Evolutionary conservation across 2,113 vertebrate species (phyloP).

Genomic region (Sturnira hondurensis): DNA sequence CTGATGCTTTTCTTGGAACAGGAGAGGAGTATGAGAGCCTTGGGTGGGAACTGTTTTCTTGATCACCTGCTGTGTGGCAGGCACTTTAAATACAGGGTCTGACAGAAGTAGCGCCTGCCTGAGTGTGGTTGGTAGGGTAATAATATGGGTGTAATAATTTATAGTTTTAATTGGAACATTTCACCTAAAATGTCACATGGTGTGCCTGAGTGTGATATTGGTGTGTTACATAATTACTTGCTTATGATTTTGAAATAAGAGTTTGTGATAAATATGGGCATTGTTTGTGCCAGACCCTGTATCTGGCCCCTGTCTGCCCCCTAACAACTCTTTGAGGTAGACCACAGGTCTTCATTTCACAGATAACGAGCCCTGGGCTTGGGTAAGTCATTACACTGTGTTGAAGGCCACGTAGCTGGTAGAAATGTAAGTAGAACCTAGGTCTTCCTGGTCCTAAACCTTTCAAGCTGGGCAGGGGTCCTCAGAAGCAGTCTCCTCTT

Average conservation of each 20-base stretch:
- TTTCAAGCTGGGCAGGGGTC: not conserved
- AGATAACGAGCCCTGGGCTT: not conserved
- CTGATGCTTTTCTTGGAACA: not conserved
- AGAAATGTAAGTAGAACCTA: not conserved
- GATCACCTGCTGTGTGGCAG: not conserved
- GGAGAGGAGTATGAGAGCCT: not conserved
- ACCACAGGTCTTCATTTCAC: not conserved
- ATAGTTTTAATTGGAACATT: no score
- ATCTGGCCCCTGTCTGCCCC: not conserved
- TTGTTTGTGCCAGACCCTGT: no score
- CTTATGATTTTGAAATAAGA: no score
- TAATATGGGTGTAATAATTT: no score
- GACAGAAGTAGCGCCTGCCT: no score
- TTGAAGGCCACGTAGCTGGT: not conserved
- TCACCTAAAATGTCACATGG: no score
- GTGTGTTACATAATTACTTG: no score
- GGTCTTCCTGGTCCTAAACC: not conserved
- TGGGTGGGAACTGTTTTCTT: not conserved
- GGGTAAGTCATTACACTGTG: not conserved
- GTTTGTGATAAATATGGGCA: no score
- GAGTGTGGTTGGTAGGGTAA: no score
- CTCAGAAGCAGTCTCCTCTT: not conserved
- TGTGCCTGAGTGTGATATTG: no score
- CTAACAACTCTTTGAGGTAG: accelerated
- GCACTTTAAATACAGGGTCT: accelerated